These are phyloP conservation scores for Teleogryllus oceanicus DNA, from an alignment of 2,888 invertebrate genomes.

Conservation along the genomic window DNA sequence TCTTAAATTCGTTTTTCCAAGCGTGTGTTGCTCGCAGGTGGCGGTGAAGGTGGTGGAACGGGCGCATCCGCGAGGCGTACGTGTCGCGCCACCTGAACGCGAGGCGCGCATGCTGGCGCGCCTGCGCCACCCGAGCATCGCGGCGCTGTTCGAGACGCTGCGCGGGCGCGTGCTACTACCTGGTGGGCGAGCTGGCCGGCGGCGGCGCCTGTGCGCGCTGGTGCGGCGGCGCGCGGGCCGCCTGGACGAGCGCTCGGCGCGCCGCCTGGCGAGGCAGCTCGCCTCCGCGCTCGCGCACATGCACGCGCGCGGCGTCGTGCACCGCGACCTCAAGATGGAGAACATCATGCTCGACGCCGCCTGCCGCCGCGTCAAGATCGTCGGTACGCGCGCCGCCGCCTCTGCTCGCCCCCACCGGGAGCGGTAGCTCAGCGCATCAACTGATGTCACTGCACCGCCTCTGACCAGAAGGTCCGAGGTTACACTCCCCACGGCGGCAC, in stretches of 20 bases:
- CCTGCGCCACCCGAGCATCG: constrained; percentile 69
- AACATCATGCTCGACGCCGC: background rate
- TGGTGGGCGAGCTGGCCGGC: background rate
- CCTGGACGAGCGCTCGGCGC: background rate
- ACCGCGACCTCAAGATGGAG: background rate
- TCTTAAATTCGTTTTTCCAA: too few species aligned
- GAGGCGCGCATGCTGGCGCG: constrained; percentile 69
- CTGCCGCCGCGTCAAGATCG: background rate
- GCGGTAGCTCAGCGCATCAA: too few species aligned
- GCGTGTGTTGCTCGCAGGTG: constrained; percentile 54
- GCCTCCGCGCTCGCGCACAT: background rate
- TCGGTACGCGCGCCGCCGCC: background rate
- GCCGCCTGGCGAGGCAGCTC: background rate
- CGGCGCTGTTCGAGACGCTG: constrained; percentile 68
- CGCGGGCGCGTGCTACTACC: constrained; percentile 43
- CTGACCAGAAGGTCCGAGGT: too few species aligned
- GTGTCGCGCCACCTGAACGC: constrained; percentile 65
- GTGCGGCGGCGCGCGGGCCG: background rate
- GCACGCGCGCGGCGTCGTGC: background rate
- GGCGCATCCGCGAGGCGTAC: constrained; percentile 68
- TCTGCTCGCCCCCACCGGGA: too few species aligned
- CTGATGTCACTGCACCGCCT: too few species aligned
- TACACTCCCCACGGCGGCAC: too few species aligned
- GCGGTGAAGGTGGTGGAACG: constrained; percentile 73
- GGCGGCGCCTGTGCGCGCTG: constrained; percentile 1